Evolutionary conservation across 2,113 vertebrate genomes (phyloP), one percentile per base, ranked within the genome.

Genomic region (Bufo gargarizans): DNA sequence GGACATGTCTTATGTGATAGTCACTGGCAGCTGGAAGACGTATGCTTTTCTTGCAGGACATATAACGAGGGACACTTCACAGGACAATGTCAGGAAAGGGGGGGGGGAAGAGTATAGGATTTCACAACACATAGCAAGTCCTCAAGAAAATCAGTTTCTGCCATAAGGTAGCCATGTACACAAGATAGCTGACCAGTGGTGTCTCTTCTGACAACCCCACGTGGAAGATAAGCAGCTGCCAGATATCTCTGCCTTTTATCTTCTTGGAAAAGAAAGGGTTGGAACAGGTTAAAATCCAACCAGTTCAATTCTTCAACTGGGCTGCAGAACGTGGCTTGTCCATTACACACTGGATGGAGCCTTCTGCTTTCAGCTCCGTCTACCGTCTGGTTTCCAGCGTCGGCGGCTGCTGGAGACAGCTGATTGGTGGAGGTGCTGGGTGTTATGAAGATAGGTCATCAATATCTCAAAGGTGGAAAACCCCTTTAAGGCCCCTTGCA

Each of bases 1-100:
- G n/a, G 22, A 78, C 33, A 65, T 67, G 45, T 67, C 85, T 74
- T 71, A 6, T 45, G 11, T 80, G 86, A 87, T 47, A 80, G 53
- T 72, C 63, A 12, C 86, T 16, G 19, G 43, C 63, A 61, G 71
- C 69, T 85, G 82, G 49, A 86, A 78, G 47, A 13, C 11, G 45
- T 77, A 2, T 86, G 45, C 53, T 33, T 65, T 22, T 47, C 74
- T 61, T 33, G 10, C 82, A 55, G 50, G 63, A 71, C 22, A 10
- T 19, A 33, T 14, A 67, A 43, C 6, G 4, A 17, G 22, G 49
- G 67, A 20, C 3, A 49, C 12, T 22, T 71, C 2, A 67, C 14
- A 6, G 47, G n/a, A 55, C 55, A 33, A 33, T 33, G 33, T 33
- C 33, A 33, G 33, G 33, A 33, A 80, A 33, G 47, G 7, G 17